Conservation (phyloP, 2,888 invertebrate genomes). For the Caenorhabditis sulstoni region DNA sequence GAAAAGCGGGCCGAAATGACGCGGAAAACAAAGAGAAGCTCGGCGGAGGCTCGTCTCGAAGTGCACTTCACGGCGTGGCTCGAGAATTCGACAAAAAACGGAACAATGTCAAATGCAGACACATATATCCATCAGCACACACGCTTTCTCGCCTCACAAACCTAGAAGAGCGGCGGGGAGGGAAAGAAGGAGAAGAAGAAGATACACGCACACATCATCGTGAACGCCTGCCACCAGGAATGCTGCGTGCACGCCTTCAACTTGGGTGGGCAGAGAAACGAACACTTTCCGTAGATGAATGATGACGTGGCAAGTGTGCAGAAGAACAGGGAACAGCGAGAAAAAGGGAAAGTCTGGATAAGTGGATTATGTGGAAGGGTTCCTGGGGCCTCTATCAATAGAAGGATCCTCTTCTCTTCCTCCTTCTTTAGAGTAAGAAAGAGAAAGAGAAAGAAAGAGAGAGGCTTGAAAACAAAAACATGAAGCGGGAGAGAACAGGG, state of each 20-base stretch:
- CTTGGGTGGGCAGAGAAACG: conserved; percentile 28
- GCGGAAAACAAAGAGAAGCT: too few relatives aligned
- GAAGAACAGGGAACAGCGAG: too few relatives aligned
- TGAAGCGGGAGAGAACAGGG: conserved; percentile 1
- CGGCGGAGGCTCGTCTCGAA: conserved; percentile 1
- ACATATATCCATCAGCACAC: conserved; percentile 30
- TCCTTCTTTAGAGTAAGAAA: too few relatives aligned
- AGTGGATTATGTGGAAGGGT: too few relatives aligned
- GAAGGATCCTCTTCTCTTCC: too few relatives aligned
- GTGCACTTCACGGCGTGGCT: conserved; percentile 1
- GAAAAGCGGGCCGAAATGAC: too few relatives aligned
- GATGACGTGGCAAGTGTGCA: too few relatives aligned
- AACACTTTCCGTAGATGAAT: too few relatives aligned
- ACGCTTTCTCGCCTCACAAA: conserved; percentile 10
- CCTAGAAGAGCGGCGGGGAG: not conserved
- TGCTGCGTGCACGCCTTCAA: conserved; percentile 12
- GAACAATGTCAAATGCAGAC: conserved; percentile 56
- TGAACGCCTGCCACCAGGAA: conserved; percentile 7
- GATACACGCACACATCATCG: conserved; percentile 23
- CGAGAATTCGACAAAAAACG: conserved; percentile 6
- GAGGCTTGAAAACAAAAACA: conserved; percentile 34
- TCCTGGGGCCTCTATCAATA: conserved; percentile 23
- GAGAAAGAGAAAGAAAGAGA: too few relatives aligned
- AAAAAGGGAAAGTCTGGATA: too few relatives aligned
- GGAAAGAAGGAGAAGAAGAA: conserved; percentile 10